phyloP scores from a whole-genome alignment of 2,113 vertebrate genomes.

The Eudorcas thomsonii region DNA sequence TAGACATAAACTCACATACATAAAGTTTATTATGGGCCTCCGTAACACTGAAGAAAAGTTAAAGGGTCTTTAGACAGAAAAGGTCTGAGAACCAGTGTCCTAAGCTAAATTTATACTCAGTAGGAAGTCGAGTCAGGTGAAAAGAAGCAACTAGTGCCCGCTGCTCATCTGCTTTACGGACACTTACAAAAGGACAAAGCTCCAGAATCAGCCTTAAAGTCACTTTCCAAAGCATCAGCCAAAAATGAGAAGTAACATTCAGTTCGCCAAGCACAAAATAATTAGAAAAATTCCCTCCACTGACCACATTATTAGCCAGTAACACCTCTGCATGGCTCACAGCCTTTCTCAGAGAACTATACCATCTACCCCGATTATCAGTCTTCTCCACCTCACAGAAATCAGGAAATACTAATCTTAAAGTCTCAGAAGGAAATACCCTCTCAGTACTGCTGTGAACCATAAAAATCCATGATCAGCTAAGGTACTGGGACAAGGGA shows the following conservation, averaged over 20 bases:
- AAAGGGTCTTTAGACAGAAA: neutral
- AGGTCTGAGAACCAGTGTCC: neutral
- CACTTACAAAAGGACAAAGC: neutral
- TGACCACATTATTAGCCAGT: neutral
- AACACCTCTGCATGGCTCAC: neutral
- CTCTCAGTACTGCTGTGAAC: neutral
- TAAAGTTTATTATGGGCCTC: neutral
- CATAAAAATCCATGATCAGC: neutral
- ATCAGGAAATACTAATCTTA: neutral
- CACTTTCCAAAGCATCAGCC: neutral
- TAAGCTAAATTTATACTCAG: neutral
- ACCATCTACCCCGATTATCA: neutral
- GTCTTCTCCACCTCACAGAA: neutral
- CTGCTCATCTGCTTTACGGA: neutral
- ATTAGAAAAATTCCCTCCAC: neutral
- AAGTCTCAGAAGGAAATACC: neutral
- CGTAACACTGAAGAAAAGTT: neutral
- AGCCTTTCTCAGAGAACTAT: neutral
- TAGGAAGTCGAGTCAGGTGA: neutral
- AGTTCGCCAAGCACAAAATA: neutral
- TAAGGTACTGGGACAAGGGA: neutral
- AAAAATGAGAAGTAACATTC: neutral
- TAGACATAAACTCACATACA: neutral
- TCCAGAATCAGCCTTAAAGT: neutral
- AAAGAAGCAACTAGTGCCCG: neutral